phyloP scores from a whole-genome alignment of 2,797 vertebrate genomes.

The Myotis planiceps region DNA sequence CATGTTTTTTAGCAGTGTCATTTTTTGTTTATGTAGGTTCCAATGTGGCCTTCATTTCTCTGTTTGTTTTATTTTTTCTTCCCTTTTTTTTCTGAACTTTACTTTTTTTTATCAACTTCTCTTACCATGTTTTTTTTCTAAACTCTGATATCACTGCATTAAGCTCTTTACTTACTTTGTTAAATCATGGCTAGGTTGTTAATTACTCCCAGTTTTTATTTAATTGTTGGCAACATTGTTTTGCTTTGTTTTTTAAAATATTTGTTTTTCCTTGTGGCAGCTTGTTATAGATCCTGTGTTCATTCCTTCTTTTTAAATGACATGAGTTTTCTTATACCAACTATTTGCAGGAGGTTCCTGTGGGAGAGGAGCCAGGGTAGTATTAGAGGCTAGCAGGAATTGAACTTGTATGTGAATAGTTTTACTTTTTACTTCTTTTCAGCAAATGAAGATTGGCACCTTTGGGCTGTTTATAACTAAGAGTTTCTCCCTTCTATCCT shows the following conservation, averaged over 20 bases:
- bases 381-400: not conserved
- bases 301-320: not conserved
- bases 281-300: not conserved
- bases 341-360: not conserved
- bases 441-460: not conserved
- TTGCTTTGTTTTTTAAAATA: not conserved
- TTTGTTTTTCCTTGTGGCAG: not conserved
- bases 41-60: not conserved
- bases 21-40: not conserved
- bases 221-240: not conserved
- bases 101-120: not conserved
- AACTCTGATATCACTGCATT: not conserved
- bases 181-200: not conserved
- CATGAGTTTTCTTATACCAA: not conserved
- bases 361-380: not conserved
- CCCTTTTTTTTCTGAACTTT: not conserved
- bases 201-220: not conserved
- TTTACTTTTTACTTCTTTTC: constrained; percentile 10
- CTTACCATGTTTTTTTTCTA: not conserved
- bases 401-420: not conserved
- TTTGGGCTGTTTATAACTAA: not conserved
- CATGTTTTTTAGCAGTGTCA: not conserved
- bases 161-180: constrained; percentile 13
- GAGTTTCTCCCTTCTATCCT: not conserved
- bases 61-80: constrained; percentile 14